Percentiles rank a stretch among this genome's conserved stretches.
Conservation (phyloP, 1,140 invertebrate genomes). For the Zaprionus gabonicus region DNA sequence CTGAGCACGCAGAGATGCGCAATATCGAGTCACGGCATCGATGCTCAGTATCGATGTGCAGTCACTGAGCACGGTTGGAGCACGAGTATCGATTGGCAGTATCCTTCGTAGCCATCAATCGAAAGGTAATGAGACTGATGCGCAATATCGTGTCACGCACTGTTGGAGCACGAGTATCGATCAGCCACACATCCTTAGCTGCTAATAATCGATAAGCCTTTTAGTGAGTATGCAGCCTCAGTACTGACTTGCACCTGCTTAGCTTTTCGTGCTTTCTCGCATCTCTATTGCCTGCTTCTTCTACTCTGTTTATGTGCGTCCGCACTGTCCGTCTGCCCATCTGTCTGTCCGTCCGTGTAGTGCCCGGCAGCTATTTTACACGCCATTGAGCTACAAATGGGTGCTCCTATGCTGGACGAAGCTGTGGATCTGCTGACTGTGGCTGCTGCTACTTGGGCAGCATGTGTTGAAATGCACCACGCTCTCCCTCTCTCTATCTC, state of each 20-base stretch:
- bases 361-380: conserved; percentile 80
- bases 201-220: neutral
- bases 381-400: conserved; percentile 78
- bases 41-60: neutral
- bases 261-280: conserved; percentile 11
- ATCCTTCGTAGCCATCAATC: too few relatives aligned
- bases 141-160: neutral
- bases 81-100: neutral
- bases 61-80: neutral
- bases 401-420: conserved; percentile 25
- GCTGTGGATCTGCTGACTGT: conserved; percentile 38
- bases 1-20: conserved; percentile 27
- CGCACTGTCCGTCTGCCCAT: conserved; percentile 27
- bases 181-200: too few relatives aligned
- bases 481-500: conserved; percentile 3
- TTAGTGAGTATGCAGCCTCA: neutral
- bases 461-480: conserved; percentile 48
- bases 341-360: conserved; percentile 12
- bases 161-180: neutral
- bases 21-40: conserved; percentile 11
- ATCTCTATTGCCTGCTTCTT: conserved; percentile 55
- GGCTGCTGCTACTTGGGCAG: conserved; percentile 43
- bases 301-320: conserved; percentile 40
- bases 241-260: neutral
- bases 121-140: too few relatives aligned